These are phyloP conservation scores for Colostygia pectinataria DNA, from an alignment of 2,888 invertebrate genomes.

Conservation along the genomic window DNA sequence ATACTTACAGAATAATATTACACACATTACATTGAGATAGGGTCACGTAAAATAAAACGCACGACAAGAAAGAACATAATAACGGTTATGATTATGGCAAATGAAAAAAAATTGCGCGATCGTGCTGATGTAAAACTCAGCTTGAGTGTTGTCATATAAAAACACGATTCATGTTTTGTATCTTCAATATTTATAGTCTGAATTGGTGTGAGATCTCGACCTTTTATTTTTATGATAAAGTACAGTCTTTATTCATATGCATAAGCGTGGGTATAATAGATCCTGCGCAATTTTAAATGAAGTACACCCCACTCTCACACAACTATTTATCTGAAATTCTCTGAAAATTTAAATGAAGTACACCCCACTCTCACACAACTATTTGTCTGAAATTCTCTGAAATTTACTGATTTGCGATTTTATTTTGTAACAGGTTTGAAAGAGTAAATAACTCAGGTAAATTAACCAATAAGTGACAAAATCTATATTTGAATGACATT, in stretches of 20 bases:
- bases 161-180: conserved; percentile 32
- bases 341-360: not conserved
- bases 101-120: conserved; percentile 38
- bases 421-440: too few relatives aligned
- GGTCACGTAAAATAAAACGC: conserved; percentile 31
- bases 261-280: too few relatives aligned
- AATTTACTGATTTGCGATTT: too few relatives aligned
- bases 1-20: conserved; percentile 10
- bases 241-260: not conserved
- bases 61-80: conserved; percentile 33
- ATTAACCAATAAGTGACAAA: too few relatives aligned
- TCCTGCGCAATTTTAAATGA: not conserved
- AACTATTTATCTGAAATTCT: too few relatives aligned
- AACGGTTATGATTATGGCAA: conserved; percentile 37
- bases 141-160: conserved; percentile 34
- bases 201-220: conserved; percentile 9
- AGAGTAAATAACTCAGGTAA: too few relatives aligned
- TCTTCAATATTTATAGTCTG: conserved; percentile 23
- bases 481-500: too few relatives aligned
- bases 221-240: conserved; percentile 6
- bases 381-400: too few relatives aligned
- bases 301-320: too few relatives aligned
- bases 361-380: too few relatives aligned
- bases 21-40: conserved; percentile 19
- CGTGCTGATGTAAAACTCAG: conserved; percentile 35